Conservation (phyloP, 2,797 vertebrate species). For the Craterocephalus amniculus region DNA sequence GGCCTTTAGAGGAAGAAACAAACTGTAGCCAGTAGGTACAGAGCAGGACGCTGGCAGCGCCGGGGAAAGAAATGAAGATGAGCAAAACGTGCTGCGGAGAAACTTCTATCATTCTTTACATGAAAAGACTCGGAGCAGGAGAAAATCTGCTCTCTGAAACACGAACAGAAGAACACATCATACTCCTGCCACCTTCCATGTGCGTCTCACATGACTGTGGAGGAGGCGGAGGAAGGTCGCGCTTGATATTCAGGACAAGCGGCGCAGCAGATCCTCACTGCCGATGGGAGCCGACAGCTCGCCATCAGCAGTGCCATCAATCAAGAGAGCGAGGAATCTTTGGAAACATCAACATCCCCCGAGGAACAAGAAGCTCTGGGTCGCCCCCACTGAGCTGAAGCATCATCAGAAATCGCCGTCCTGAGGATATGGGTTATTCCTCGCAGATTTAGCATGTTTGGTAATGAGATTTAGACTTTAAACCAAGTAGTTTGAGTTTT, state of each 20-base stretch:
- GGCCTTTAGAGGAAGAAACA: conserved; percentile 36
- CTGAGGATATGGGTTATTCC: background rate
- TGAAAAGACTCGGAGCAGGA: conserved; percentile 13
- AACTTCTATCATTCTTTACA: conserved; percentile 37
- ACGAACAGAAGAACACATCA: background rate
- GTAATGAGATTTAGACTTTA: too few species aligned
- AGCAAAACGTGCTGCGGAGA: conserved; percentile 11
- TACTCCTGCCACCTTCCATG: conserved; percentile 15
- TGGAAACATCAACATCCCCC: background rate
- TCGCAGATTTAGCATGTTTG: too few species aligned
- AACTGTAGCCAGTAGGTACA: conserved; percentile 15
- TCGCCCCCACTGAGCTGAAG: conserved; percentile 21
- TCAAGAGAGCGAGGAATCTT: conserved; percentile 22
- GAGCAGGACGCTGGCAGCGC: conserved; percentile 1
- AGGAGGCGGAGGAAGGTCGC: conserved; percentile 33
- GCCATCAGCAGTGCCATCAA: conserved; percentile 33
- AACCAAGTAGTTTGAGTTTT: too few species aligned
- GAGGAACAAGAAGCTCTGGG: conserved; percentile 4
- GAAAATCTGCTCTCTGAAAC: background rate
- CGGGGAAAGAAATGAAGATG: background rate
- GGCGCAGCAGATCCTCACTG: background rate
- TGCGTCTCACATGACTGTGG: background rate
- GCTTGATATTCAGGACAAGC: conserved; percentile 41
- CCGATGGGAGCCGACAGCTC: conserved; percentile 31
- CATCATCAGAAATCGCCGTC: background rate